Percentiles rank a stretch among this genome's conserved stretches.
Evolutionary conservation across 2,113 vertebrate species (phyloP).

Genomic region (Silurus asotus): DNA sequence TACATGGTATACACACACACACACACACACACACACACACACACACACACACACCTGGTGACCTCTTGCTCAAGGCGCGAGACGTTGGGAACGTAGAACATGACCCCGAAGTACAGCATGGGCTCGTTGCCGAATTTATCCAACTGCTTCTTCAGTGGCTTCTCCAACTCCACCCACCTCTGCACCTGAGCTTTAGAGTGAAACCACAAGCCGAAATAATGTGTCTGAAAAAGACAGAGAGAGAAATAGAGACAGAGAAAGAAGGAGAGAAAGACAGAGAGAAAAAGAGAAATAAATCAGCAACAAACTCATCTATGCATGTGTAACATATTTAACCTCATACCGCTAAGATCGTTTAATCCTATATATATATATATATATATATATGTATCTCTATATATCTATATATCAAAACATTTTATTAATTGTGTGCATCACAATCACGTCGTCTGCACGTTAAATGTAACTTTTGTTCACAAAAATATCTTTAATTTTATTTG

Average conservation of each 20-base stretch:
- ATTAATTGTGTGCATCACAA: neutral
- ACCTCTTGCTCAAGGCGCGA: conserved; percentile 89
- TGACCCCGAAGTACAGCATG: conserved; percentile 93
- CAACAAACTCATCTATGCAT: neutral
- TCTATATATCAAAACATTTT: neutral
- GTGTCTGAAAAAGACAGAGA: conserved; percentile 74
- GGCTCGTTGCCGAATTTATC: conserved; percentile 96
- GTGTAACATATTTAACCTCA: neutral
- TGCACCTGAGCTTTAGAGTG: conserved; percentile 88
- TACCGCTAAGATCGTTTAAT: too few species aligned
- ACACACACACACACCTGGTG: conserved; percentile 76
- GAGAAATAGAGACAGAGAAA: conserved; percentile 31
- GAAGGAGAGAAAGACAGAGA: neutral
- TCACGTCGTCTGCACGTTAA: neutral
- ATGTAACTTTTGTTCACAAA: neutral
- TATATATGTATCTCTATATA: too few species aligned
- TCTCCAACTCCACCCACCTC: conserved; percentile 97
- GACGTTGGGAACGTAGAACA: conserved; percentile 95
- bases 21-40: conserved; percentile 32
- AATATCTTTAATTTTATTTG: neutral
- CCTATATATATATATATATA: too few species aligned
- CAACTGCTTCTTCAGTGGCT: conserved; percentile 96
- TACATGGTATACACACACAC: neutral
- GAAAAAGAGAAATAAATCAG: neutral
- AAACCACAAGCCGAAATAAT: conserved; percentile 96